Evolutionary conservation across 1,140 invertebrate species (phyloP).

Genomic region (Leptoteleia sp.): DNA sequence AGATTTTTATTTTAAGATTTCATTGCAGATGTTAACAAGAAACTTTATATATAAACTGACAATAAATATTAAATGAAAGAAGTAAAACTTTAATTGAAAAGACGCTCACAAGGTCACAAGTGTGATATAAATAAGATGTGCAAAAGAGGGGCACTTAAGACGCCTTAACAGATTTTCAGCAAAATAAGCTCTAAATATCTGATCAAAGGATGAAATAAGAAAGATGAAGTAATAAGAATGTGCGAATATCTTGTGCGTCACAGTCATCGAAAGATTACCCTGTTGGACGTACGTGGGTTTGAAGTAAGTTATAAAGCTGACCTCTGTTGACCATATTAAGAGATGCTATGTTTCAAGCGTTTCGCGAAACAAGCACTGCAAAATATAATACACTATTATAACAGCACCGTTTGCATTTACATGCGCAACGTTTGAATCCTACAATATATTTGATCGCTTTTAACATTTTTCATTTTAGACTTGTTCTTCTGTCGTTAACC

Average conservation of each 20-base stretch:
- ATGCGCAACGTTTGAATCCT: slow-evolving; percentile 30
- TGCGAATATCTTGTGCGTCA: slow-evolving; percentile 41
- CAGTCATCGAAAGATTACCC: slow-evolving; percentile 59
- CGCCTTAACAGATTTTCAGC: no score
- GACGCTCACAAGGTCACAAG: no score
- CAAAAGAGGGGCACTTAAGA: no score
- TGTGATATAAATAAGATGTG: no score
- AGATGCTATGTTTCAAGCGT: slow-evolving; percentile 58
- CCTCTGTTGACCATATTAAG: slow-evolving; percentile 66
- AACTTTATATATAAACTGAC: no score
- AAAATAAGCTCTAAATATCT: slow-evolving; percentile 26
- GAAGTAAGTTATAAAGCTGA: slow-evolving; percentile 64
- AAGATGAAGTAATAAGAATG: slow-evolving; percentile 61
- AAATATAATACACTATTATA: slow-evolving; percentile 55
- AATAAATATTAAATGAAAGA: no score
- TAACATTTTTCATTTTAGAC: slow-evolving; percentile 18
- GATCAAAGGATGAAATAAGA: slow-evolving; percentile 37
- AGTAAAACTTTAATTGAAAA: no score
- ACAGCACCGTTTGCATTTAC: slow-evolving; percentile 38
- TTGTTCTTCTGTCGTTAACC: slow-evolving; percentile 4
- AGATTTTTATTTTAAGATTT: no score
- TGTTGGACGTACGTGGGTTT: slow-evolving; percentile 50
- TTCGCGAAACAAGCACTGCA: slow-evolving; percentile 49
- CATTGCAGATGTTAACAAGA: no score
- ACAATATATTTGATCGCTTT: slow-evolving; percentile 39